Evolutionary conservation across 92 coral and sea anemone species (phyloP).

Genomic region (Siderastrea siderea): DNA sequence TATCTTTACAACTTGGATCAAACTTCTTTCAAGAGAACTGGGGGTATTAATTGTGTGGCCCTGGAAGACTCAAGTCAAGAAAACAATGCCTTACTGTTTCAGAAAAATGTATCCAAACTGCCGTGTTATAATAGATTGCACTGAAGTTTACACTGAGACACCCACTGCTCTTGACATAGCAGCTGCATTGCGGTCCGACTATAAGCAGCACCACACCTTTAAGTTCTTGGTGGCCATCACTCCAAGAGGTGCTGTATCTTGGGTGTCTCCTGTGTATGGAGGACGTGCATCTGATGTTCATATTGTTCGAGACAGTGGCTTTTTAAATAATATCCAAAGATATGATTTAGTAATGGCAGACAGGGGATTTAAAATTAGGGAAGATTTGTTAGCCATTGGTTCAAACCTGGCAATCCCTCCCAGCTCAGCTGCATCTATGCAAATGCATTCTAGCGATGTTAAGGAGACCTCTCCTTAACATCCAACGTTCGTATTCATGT

Average conservation of each 20-base stretch:
- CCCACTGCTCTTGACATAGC: conserved; percentile 49
- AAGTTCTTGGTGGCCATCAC: conserved; percentile 49
- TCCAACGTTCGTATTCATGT: conserved; percentile 51
- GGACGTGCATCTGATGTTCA: conserved; percentile 45
- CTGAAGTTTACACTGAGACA: conserved; percentile 55
- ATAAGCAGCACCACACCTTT: conserved; percentile 59
- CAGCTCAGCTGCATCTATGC: conserved; percentile 43
- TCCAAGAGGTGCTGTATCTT: conserved; percentile 48
- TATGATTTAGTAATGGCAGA: conserved; percentile 49
- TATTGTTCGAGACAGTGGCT: conserved; percentile 55
- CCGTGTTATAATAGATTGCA: conserved; percentile 38
- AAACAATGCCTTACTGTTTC: conserved; percentile 38
- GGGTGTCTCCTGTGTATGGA: conserved; percentile 59
- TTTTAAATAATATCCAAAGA: conserved; percentile 44
- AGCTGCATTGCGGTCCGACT: conserved; percentile 56
- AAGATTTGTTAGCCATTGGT: conserved; percentile 34
- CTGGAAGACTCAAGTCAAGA: conserved; percentile 20
- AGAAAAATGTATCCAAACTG: conserved; percentile 35
- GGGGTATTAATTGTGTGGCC: conserved; percentile 24
- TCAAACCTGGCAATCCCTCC: conserved; percentile 55
- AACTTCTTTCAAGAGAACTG: conserved; percentile 32
- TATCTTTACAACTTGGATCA: conserved; percentile 51
- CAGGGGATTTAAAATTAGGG: conserved; percentile 53
- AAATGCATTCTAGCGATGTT: conserved; percentile 52
- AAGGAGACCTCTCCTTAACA: conserved; percentile 40